Base-by-base conservation (phyloP, 1,140 invertebrate species). In the Neoseiulus cucumeris region DNA sequence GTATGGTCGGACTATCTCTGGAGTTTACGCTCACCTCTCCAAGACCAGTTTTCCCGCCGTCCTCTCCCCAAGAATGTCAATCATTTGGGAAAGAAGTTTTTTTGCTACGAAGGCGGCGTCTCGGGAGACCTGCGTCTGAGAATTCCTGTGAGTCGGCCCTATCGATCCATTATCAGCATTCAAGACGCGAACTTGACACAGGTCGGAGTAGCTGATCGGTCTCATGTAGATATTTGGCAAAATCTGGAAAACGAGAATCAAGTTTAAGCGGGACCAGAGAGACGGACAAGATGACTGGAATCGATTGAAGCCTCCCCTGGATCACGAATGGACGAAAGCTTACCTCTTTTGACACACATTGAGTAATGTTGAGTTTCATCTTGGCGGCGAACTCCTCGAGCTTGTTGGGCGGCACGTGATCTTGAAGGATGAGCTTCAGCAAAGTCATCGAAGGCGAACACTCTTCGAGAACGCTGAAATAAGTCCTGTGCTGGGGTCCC, bases 361-460 rank as follows among this genome's bases (percentile, higher is more conserved):
- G 51, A 25, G 51, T 59, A 5, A 59, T 59, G 51, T 59, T 59
- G 22, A 59, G 51, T 25, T 59, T 59, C 51, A 59, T 59, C 14
- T 59, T 59, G 14, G 22, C 25, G 2, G 51, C 51, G 33, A 59
- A 59, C 22, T 59, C 51, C 22, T 59, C 51, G 4, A 59, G 22
- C 22, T 59, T 59, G 14, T 17, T 25, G 2, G 51, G 51, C 51
- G 51, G 22, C 14, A 59, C 51, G 25, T 59, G 51, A 25, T 59
- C 51, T 2, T 59, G 51, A 12, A 59, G 22, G 2, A 59, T 59
- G 14, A 59, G 22, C 22, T 59, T 59, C 14, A 59, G 22, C 22
- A 59, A 9, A 2, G 51, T 59, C 51, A 59, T 59, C 22, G 51
- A 59, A 6, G 51, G 51, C 2, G 51, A 59, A 9, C 51, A 59